Conservation (phyloP, 2,797 vertebrate species). For the Enteromius radiatus region DNA sequence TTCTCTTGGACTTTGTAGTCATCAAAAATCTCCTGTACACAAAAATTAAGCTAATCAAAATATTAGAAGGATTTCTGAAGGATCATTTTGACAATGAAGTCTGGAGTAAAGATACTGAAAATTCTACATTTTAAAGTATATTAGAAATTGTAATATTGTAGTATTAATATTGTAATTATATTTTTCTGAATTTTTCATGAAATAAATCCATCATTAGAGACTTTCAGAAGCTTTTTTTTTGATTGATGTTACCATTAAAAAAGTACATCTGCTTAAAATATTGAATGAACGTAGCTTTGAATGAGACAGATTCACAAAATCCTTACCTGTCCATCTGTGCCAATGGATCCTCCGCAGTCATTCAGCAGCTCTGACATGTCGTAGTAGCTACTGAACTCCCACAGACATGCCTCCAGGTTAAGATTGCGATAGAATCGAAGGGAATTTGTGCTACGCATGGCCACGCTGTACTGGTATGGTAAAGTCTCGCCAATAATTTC, state of each 20-base stretch:
- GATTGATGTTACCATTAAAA: neutral
- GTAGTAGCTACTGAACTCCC: constrained; percentile 87
- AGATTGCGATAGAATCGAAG: constrained; percentile 87
- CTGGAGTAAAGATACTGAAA: neutral
- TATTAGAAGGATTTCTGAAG: neutral
- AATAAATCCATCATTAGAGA: neutral
- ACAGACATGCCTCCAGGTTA: constrained; percentile 85
- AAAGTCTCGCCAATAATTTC: constrained; percentile 85
- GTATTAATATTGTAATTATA: neutral
- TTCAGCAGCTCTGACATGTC: constrained; percentile 86
- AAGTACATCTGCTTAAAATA: neutral
- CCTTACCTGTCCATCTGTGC: constrained; percentile 84
- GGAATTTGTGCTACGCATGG: constrained; percentile 79
- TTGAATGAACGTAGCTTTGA: neutral
- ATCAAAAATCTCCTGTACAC: neutral
- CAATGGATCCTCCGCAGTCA: constrained; percentile 82
- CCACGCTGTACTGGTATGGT: constrained; percentile 80
- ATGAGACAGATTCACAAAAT: neutral
- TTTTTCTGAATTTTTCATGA: neutral
- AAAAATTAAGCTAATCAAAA: neutral
- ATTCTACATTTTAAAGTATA: neutral
- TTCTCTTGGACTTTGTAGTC: neutral
- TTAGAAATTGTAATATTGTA: neutral
- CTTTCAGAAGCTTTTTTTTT: neutral
- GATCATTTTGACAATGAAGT: neutral